Evolutionary conservation across 1,140 invertebrate genomes (phyloP).

Genomic region (Scaptodrosophila lebanonensis): DNA sequence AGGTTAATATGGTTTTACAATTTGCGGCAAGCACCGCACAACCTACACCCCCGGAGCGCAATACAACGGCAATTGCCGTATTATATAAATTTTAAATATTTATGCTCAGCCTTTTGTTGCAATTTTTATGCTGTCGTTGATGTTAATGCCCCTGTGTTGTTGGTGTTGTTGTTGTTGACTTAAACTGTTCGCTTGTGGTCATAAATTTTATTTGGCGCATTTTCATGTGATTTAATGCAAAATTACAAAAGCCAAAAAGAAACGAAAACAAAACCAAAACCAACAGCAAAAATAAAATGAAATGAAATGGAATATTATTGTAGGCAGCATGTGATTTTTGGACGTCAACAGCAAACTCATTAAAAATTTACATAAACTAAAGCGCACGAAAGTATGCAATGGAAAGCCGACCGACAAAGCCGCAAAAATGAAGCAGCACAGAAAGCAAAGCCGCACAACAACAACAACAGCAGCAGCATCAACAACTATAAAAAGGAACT

Average conservation of each 20-base stretch:
- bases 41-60: too few relatives aligned
- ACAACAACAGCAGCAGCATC: conserved; percentile 6
- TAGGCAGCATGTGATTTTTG: conserved; percentile 25
- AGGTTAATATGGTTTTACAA: background rate
- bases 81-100: conserved; percentile 28
- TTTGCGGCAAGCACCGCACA: background rate
- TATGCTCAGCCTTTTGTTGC: conserved; percentile 20
- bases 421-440: conserved; percentile 45
- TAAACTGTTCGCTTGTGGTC: too few relatives aligned
- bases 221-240: too few relatives aligned
- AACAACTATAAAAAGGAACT: conserved; percentile 43
- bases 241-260: too few relatives aligned
- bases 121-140: background rate
- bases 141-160: conserved; percentile 6
- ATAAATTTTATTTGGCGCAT: too few relatives aligned
- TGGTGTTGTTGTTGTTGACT: too few relatives aligned
- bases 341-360: conserved; percentile 31
- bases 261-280: too few relatives aligned
- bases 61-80: conserved; percentile 7
- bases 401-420: conserved; percentile 22
- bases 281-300: conserved; percentile 6
- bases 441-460: conserved; percentile 1
- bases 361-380: conserved; percentile 22
- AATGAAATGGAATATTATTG: conserved; percentile 26
- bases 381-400: conserved; percentile 22